phyloP scores from a whole-genome alignment of 1,140 invertebrate species.

The Mactra quadrangularis region DNA sequence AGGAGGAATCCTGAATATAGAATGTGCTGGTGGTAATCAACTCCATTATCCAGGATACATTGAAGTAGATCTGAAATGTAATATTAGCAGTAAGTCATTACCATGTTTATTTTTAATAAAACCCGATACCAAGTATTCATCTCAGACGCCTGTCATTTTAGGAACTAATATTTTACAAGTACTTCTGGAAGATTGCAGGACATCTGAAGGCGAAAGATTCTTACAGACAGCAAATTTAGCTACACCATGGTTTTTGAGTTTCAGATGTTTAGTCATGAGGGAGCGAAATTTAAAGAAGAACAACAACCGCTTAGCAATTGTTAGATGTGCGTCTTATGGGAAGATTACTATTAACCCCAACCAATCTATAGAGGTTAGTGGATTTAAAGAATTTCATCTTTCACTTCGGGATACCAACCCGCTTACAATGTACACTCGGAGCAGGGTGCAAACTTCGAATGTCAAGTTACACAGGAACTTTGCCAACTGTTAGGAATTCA shows the following conservation, averaged over 20 bases:
- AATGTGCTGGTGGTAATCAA: conserved; percentile 26
- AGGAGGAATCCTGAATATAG: conserved; percentile 11
- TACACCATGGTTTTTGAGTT: conserved; percentile 35
- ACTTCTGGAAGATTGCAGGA: conserved; percentile 9
- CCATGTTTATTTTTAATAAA: conserved; percentile 22
- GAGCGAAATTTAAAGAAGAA: conserved; percentile 19
- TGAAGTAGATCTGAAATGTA: background rate
- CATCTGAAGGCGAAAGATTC: conserved; percentile 18
- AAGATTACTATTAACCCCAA: conserved; percentile 40
- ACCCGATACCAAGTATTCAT: conserved; percentile 29
- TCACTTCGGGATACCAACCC: too few species aligned
- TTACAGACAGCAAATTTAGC: conserved; percentile 14
- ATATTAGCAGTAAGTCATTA: background rate
- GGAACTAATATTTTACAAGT: conserved; percentile 28
- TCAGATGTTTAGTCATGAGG: conserved; percentile 10
- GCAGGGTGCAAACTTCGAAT: too few species aligned
- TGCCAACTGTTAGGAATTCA: too few species aligned
- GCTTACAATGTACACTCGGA: too few species aligned
- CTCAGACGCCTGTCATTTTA: conserved; percentile 12
- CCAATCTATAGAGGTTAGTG: conserved; percentile 6
- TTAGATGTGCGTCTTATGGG: conserved; percentile 1
- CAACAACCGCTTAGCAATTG: background rate
- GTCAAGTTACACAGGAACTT: too few species aligned
- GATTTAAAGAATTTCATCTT: conserved; percentile 29
- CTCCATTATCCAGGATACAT: conserved; percentile 19